phyloP scores from a whole-genome alignment of 2,113 vertebrate genomes.

The Actenoides lindsayi region DNA sequence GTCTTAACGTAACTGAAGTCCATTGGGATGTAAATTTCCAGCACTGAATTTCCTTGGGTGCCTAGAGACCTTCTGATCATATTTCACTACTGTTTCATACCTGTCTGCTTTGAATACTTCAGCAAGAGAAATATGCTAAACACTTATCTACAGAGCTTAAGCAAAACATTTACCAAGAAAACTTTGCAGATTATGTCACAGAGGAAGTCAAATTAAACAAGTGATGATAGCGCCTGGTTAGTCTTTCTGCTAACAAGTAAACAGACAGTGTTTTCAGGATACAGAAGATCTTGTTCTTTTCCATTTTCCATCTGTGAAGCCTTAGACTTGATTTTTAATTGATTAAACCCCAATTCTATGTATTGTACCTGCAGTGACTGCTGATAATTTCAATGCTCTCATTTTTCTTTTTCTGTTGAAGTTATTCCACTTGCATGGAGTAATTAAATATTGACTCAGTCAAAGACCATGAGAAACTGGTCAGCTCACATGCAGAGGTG shows the following conservation, averaged over 20 bases:
- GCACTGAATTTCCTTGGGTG: not conserved
- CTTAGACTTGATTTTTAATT: not conserved
- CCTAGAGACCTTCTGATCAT: not conserved
- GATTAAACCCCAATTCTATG: not conserved
- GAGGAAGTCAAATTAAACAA: not conserved
- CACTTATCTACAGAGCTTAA: not conserved
- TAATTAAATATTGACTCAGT: not conserved
- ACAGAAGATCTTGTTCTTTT: not conserved
- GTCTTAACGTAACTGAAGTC: not conserved
- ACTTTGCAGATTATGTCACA: not conserved
- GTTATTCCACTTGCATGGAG: not conserved
- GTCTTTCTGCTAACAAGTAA: not conserved
- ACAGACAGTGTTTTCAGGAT: not conserved
- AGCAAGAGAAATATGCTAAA: not conserved
- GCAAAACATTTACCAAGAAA: not conserved
- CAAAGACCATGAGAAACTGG: not conserved
- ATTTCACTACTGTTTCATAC: not conserved
- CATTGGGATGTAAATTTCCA: not conserved
- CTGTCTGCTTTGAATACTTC: not conserved
- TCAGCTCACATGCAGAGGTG: not conserved
- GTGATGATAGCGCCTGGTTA: not conserved
- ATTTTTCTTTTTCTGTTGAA: not conserved
- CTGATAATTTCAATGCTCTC: not conserved
- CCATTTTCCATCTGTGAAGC: not conserved
- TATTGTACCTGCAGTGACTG: not conserved